Conservation (phyloP, 1,140 invertebrate species). For the Idris sp. region DNA sequence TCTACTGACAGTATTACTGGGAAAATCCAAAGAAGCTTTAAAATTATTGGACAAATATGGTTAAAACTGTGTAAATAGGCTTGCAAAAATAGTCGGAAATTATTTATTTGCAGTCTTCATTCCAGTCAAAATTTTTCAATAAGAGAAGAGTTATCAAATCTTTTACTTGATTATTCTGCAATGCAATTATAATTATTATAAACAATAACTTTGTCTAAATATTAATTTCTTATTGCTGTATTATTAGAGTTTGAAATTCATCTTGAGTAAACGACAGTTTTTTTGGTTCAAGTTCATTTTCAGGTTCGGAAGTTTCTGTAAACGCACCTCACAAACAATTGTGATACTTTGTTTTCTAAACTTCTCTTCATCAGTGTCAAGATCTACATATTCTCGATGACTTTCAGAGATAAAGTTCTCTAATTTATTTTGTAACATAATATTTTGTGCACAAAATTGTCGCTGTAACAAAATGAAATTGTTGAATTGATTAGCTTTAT, state of each 20-base stretch:
- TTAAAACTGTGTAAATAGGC: slow-evolving; percentile 79
- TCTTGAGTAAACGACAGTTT: slow-evolving; percentile 81
- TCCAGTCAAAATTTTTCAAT: slow-evolving; percentile 82
- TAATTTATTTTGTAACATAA: slow-evolving; percentile 38
- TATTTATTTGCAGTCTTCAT: slow-evolving; percentile 75
- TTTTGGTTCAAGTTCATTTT: slow-evolving; percentile 69
- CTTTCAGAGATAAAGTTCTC: slow-evolving; percentile 65
- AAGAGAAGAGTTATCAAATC: slow-evolving; percentile 82
- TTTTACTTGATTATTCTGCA: slow-evolving; percentile 79
- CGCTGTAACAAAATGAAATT: slow-evolving; percentile 2
- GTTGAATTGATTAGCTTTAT: slow-evolving; percentile 3
- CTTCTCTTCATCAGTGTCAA: slow-evolving; percentile 76
- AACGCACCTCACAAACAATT: slow-evolving; percentile 2
- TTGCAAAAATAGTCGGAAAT: slow-evolving; percentile 82
- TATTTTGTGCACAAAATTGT: slow-evolving; percentile 1
- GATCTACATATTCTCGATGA: slow-evolving; percentile 74
- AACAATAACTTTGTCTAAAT: no score
- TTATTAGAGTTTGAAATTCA: slow-evolving; percentile 76
- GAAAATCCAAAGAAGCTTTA: slow-evolving; percentile 79
- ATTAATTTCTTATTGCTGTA: not conserved
- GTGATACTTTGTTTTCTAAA: slow-evolving; percentile 71
- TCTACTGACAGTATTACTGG: slow-evolving; percentile 79
- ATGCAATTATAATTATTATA: not conserved
- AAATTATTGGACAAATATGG: slow-evolving; percentile 81
- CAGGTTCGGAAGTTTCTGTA: slow-evolving; percentile 70